phyloP scores from a whole-genome alignment of 2,797 vertebrate genomes.

The Mallotus villosus region DNA sequence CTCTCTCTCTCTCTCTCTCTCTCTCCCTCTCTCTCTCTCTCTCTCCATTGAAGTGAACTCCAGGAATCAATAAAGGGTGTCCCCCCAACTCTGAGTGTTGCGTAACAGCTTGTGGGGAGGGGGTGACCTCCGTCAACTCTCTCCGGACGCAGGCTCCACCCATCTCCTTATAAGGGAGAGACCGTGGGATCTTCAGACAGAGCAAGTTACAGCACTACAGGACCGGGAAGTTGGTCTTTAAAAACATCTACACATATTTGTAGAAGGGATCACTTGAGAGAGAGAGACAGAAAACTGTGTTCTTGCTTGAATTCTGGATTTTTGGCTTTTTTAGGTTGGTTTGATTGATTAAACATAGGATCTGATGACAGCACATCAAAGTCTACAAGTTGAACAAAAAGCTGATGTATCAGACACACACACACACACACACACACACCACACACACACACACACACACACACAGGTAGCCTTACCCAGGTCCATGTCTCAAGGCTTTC shows the following conservation, averaged over 20 bases:
- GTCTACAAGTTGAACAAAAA: neutral
- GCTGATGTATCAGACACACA: neutral
- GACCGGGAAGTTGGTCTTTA: no score
- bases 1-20: neutral
- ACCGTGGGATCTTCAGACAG: no score
- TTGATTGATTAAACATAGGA: neutral
- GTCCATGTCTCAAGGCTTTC: neutral
- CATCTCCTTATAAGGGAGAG: conserved; percentile 8
- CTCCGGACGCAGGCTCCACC: conserved; percentile 14
- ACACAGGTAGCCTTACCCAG: conserved; percentile 2
- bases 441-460: neutral
- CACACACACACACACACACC: no score
- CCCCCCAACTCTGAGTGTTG: neutral
- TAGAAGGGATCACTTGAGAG: no score
- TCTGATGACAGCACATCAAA: neutral
- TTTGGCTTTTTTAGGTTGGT: no score
- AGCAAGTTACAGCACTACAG: no score
- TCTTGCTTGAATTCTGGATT: no score
- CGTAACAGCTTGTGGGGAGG: neutral
- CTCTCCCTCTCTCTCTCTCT: neutral
- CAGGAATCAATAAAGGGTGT: neutral
- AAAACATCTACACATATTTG: no score
- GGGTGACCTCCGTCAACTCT: neutral
- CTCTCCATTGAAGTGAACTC: no score
- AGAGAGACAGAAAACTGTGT: no score